Base-by-base conservation (phyloP, 2,113 vertebrate species). In the Festucalex cinctus region DNA sequence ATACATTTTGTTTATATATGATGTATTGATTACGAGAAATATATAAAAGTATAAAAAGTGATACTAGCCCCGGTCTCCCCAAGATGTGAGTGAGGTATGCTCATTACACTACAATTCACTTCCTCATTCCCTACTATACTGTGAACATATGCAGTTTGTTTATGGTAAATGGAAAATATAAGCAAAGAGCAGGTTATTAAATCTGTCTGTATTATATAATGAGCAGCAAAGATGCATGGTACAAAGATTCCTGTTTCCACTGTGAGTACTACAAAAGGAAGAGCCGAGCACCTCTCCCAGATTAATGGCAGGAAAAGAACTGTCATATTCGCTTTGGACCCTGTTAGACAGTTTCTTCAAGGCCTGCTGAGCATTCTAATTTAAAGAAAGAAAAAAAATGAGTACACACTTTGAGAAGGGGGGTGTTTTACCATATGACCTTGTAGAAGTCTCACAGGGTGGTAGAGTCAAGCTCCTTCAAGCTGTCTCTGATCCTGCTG, bases 351-450 rank as follows among this genome's bases (percentile, higher is more conserved):
- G 59, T 71, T 74, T 69, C 67, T 69, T 78, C 78, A 83, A 84
- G 82, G 83, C 76, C 81, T 76, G 57, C 74, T 63, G 73, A 80
- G 78, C 68, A 68, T 81, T 81, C 57, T 75, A 69, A 85, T 83
- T 81, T 66, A 48, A 39, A 54, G 66, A 39, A 49, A 44, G 60
- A 39, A 65, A 73, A 75, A 12, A 69, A 22, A 51, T 14, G 74
- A 75, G 37, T 6, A 68, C 69, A 67, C 65, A 76, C 80, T 82
- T 80, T 82, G 70, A 77, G 78, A 84, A 48, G 1, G 67, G 66
- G 60, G 61, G 28, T 70, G 73, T 75, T 63, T 56, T 59, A 51
- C 66, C 46, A 66, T 69, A 65, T 48, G 80, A 76, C 88, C 85
- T 88, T 79, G 85, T 79, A 37, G 54, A 78, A 66, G 67, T 71